Conservation (phyloP, 2,888 invertebrate species). For the Spilosoma lubricipeda region DNA sequence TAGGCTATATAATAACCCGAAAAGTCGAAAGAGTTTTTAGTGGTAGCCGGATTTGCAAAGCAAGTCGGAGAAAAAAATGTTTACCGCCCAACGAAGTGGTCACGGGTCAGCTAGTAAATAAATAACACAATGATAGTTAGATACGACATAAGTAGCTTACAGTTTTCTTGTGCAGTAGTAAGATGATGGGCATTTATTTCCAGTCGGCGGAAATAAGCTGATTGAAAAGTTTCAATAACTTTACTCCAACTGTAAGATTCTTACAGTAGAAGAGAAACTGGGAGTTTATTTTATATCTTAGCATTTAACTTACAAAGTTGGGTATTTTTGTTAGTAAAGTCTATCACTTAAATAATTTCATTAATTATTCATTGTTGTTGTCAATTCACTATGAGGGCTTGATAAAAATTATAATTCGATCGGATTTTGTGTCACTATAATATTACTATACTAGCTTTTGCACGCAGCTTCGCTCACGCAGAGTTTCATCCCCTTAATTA, state of each 20-base stretch:
- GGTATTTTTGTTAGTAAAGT: not conserved
- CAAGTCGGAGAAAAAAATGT: too few species aligned
- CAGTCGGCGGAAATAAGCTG: constrained; percentile 14
- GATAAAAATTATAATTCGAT: too few species aligned
- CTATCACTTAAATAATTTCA: not conserved
- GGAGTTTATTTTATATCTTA: not conserved
- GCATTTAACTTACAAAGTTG: not conserved
- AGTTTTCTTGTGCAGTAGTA: not conserved
- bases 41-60: too few species aligned
- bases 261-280: constrained; percentile 2
- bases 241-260: not conserved
- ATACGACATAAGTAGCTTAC: not conserved
- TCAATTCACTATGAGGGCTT: too few species aligned
- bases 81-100: too few species aligned
- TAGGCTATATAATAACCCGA: too few species aligned
- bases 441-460: too few species aligned
- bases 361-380: not conserved
- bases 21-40: too few species aligned
- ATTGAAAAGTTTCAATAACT: constrained; percentile 17
- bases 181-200: constrained; percentile 6
- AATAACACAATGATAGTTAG: not conserved
- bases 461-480: too few species aligned
- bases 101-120: too few species aligned
- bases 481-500: too few species aligned
- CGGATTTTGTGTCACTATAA: too few species aligned